Conservation (phyloP, 2,888 invertebrate genomes). For the Auanema freiburgensis region DNA sequence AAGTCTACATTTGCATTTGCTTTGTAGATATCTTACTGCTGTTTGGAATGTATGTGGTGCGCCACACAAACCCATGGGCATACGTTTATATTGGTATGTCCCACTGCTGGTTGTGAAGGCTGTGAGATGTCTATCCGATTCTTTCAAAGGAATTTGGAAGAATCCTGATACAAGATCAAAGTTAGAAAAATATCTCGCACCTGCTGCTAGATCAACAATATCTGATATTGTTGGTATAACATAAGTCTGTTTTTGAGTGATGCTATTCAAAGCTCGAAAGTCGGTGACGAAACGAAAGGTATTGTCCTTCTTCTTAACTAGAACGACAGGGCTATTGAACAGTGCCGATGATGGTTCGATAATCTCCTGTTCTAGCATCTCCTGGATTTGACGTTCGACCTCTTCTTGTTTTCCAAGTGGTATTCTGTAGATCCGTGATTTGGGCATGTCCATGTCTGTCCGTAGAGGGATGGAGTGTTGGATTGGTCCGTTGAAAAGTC, state of each 20-base stretch:
- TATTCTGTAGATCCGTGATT: conserved; percentile 10
- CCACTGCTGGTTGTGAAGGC: conserved; percentile 36
- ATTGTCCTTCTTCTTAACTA: conserved; percentile 20
- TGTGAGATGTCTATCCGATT: conserved; percentile 27
- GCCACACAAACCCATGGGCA: conserved; percentile 10
- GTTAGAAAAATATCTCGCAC: conserved; percentile 18
- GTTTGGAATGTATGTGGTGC: conserved; percentile 13
- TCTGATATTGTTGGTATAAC: conserved; percentile 16
- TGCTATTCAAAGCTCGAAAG: conserved; percentile 18
- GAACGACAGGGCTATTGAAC: conserved; percentile 20
- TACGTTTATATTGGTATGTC: conserved; percentile 25
- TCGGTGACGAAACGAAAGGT: conserved; percentile 17
- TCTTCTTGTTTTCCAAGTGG: conserved; percentile 21
- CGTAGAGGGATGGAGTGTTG: conserved; percentile 21
- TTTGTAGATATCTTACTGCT: conserved; percentile 7
- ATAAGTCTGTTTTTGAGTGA: conserved; percentile 20
- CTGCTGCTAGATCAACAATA: conserved; percentile 10
- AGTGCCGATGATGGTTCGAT: conserved; percentile 23
- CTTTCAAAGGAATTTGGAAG: conserved; percentile 28
- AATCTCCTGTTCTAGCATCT: conserved; percentile 21
- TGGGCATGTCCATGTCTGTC: conserved; percentile 11
- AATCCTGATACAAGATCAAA: conserved; percentile 35
- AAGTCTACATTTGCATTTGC: conserved; percentile 3
- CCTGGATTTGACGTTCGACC: conserved; percentile 23
- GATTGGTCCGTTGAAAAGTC: conserved; percentile 22